phyloP scores from a whole-genome alignment of 2,888 invertebrate species.

The Coelopa pilipes region DNA sequence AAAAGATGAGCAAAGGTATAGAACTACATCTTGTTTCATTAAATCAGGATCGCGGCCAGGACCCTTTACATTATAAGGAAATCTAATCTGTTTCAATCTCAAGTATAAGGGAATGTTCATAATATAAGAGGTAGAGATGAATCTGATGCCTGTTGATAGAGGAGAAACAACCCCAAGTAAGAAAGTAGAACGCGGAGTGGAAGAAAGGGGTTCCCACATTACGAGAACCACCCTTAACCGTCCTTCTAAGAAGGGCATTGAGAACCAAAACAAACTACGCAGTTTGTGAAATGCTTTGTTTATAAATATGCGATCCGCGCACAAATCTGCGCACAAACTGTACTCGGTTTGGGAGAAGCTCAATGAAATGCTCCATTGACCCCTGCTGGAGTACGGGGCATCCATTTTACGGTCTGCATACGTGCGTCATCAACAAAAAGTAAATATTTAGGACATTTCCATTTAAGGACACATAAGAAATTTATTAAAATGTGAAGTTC shows the following conservation, averaged over 20 bases:
- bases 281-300: conserved; percentile 11
- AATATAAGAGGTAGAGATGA: not conserved
- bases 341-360: not conserved
- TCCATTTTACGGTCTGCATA: not conserved
- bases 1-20: too few species aligned
- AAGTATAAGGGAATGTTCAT: too few species aligned
- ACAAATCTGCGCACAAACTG: not conserved
- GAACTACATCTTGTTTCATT: too few species aligned
- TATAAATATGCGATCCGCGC: not conserved
- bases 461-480: too few species aligned
- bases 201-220: too few species aligned
- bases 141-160: not conserved
- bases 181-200: not conserved
- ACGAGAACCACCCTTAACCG: too few species aligned
- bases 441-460: not conserved
- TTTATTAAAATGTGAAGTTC: too few species aligned
- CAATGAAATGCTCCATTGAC: not conserved
- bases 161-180: conserved; percentile 32
- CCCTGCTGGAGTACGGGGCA: not conserved
- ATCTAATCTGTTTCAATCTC: too few species aligned
- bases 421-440: not conserved
- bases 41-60: too few species aligned
- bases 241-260: not conserved
- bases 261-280: conserved; percentile 18
- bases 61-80: too few species aligned